Conservation (phyloP, 2,113 vertebrate genomes). For the Mastomys coucha region DNA sequence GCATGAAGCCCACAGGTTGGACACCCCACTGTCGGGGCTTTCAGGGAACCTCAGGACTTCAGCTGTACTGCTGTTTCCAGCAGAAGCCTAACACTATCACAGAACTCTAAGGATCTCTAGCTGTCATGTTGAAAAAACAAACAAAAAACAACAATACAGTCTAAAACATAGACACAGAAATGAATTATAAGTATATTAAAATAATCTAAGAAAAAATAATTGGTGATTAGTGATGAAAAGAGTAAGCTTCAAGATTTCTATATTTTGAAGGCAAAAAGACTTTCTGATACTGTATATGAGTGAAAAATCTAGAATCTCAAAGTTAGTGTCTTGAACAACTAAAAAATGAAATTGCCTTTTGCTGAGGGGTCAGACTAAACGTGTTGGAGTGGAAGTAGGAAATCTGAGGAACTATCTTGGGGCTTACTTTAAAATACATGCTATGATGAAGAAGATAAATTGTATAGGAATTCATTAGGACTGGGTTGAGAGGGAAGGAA, state of each 20-base stretch:
- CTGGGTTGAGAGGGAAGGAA: slow-evolving; percentile 36
- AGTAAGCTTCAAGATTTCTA: neutral
- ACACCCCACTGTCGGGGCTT: neutral
- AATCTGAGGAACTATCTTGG: neutral
- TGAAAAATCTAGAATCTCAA: slow-evolving; percentile 6
- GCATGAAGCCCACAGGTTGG: neutral
- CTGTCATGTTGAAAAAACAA: neutral
- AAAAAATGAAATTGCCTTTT: slow-evolving; percentile 37
- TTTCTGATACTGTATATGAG: neutral
- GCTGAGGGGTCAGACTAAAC: neutral
- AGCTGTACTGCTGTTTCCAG: neutral
- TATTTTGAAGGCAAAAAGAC: slow-evolving; percentile 18
- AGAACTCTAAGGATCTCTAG: slow-evolving; percentile 37
- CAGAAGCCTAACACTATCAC: neutral
- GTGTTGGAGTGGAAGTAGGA: neutral
- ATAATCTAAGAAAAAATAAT: neutral
- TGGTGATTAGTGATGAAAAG: neutral
- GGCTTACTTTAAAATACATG: slow-evolving; percentile 8
- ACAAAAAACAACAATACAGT: neutral
- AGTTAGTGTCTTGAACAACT: neutral
- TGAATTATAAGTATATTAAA: neutral
- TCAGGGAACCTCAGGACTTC: neutral
- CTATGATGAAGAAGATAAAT: slow-evolving; percentile 43
- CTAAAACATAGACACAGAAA: slow-evolving; percentile 1
- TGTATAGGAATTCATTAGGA: slow-evolving; percentile 66